phyloP scores from a whole-genome alignment of 2,888 invertebrate species.

The Saturnia pavonia region DNA sequence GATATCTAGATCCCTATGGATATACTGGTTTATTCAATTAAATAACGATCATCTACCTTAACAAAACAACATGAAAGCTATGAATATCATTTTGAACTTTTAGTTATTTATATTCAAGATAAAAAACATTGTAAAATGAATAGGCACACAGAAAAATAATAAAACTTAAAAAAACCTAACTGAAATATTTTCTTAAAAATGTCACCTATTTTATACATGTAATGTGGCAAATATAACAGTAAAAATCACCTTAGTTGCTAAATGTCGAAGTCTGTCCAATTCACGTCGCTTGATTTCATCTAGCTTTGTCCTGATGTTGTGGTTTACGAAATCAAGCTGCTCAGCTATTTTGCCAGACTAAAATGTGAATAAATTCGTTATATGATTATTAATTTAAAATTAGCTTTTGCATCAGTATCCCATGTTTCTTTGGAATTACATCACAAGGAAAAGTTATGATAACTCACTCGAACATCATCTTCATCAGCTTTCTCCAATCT shows the following conservation, averaged over 20 bases:
- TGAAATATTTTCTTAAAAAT: no score
- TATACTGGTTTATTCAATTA: no score
- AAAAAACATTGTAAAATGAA: no score
- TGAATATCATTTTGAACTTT: no score
- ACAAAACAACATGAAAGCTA: no score
- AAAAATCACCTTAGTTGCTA: slow-evolving; percentile 81
- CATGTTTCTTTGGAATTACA: background rate
- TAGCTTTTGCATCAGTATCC: background rate
- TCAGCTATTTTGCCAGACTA: slow-evolving; percentile 95
- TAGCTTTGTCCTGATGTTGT: slow-evolving; percentile 91
- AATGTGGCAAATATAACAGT: no score
- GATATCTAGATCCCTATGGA: no score
- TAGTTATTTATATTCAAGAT: no score
- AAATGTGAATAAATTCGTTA: slow-evolving; percentile 30
- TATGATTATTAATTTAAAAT: background rate
- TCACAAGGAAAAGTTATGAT: background rate
- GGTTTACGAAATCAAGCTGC: slow-evolving; percentile 94
- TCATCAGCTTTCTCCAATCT: slow-evolving; percentile 91
- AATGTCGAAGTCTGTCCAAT: slow-evolving; percentile 88
- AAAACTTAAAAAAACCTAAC: no score
- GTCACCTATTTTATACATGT: no score
- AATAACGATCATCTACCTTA: no score
- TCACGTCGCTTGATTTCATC: slow-evolving; percentile 97
- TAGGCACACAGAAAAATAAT: no score
- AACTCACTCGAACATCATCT: slow-evolving; percentile 89